Base-by-base conservation (phyloP, 2,113 vertebrate species). In the Oxyruncus cristatus region DNA sequence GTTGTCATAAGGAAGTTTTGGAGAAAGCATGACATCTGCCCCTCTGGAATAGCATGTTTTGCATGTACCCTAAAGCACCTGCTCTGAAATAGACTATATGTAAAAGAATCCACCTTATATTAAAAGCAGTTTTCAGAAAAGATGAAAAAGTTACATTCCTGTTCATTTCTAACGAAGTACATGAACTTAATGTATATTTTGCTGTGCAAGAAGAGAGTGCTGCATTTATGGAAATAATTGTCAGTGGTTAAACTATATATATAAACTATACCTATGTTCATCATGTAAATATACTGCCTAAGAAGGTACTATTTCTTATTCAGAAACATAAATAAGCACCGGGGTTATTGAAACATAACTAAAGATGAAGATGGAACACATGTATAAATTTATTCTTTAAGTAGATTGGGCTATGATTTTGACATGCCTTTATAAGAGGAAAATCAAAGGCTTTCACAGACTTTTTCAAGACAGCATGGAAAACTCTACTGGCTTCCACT, bases 281-380 rank as follows among this genome's bases (percentile, higher is more conserved):
- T 11, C 3, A 21, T 9, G 4, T 42, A 49, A 19, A 2, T 3
- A 52, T 44, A 59, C 4, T 66, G 1, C 11, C 5, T 66, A 28
- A 82, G 21, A 78, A 85, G 6, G 2, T 47, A 30, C 23, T 67
- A 15, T 68, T 80, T 89, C 50, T 49, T 73, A 47, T 71, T 83
- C 21, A 39, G 26, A 11, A 78, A 37, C 3, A 50, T 32, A 85
- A 83, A 76, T 56, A 83, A 68, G 1, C 5, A 83, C 13, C 4
- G 32, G 55, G 7, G 9, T 68, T 65, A 32, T 63, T 62, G 68
- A 68, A 68, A 44, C 6, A 30, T 35, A 75, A 42, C 39, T 67
- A 32, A 73, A 73, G 33, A 42, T 65, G 0, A 86, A 46, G 39
- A 41, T 39, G 2, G 20, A 21, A n/a, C 1, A 58, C 4, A 61